These are phyloP conservation scores for Leiothrix lutea DNA, from an alignment of 2,113 vertebrate species.

Conservation along the genomic window DNA sequence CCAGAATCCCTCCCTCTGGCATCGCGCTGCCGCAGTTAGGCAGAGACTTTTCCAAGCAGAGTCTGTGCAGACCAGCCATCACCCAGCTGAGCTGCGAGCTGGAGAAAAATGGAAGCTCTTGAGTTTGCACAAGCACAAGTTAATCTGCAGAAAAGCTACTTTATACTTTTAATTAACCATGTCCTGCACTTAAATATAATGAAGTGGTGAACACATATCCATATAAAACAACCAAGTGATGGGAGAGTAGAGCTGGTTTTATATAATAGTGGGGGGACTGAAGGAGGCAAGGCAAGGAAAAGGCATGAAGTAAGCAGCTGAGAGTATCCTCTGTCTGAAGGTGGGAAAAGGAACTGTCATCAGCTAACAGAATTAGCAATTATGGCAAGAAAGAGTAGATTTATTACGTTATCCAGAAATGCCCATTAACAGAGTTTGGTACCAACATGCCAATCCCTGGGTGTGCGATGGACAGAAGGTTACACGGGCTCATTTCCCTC, in stretches of 20 bases:
- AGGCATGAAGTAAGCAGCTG: neutral
- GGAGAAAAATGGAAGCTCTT: neutral
- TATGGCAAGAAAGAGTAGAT: fast-evolving
- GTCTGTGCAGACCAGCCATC: neutral
- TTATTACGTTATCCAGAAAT: neutral
- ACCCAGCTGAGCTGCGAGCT: neutral
- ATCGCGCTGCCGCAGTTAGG: neutral
- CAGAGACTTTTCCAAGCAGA: neutral
- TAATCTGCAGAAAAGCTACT: neutral
- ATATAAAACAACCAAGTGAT: fast-evolving
- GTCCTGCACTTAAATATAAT: neutral
- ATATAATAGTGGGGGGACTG: neutral
- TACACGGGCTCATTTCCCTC: fast-evolving
- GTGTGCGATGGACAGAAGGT: fast-evolving
- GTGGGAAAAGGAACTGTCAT: neutral
- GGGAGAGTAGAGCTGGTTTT: neutral
- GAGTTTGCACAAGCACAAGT: neutral
- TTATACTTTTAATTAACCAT: neutral
- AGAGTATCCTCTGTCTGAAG: neutral
- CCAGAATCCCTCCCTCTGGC: slow-evolving; percentile 62
- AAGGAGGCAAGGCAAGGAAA: neutral
- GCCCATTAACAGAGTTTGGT: neutral
- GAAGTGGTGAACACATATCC: neutral
- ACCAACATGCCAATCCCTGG: neutral
- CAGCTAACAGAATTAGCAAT: neutral